Percentiles rank a stretch among this genome's conserved stretches.
Conservation (phyloP, 1,140 invertebrate species). For the Periplaneta americana region DNA sequence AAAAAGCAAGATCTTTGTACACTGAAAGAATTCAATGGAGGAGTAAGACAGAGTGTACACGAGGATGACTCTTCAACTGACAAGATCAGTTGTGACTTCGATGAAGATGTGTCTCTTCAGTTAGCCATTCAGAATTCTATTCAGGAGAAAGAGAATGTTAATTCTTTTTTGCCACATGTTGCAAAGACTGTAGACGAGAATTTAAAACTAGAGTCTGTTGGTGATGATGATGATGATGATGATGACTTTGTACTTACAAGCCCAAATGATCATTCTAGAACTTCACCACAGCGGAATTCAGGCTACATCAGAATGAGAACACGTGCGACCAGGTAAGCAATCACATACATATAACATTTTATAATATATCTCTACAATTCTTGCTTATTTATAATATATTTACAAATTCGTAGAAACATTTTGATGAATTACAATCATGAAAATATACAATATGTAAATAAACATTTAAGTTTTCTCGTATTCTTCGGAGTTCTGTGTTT, state of each 20-base stretch:
- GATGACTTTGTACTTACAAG: not conserved
- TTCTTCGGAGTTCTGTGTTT: too few relatives aligned
- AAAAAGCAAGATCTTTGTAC: not conserved
- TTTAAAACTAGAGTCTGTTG: not conserved
- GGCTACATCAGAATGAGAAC: not conserved
- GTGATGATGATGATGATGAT: not conserved
- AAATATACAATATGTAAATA: too few relatives aligned
- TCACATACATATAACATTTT: too few relatives aligned
- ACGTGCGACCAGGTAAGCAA: not conserved
- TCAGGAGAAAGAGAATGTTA: not conserved
- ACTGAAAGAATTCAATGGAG: conserved; percentile 10
- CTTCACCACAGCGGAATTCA: not conserved
- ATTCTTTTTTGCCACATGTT: not conserved
- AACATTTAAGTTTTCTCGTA: too few relatives aligned
- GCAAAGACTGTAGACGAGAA: not conserved
- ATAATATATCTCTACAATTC: too few relatives aligned
- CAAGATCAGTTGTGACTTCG: not conserved
- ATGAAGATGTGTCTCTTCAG: not conserved
- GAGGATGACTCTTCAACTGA: not conserved
- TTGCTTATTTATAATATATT: too few relatives aligned
- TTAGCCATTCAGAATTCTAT: not conserved
- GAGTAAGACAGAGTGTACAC: not conserved
- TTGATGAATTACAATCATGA: too few relatives aligned
- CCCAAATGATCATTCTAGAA: not conserved
- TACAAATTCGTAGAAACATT: too few relatives aligned